These are phyloP conservation scores for Tenrec ecaudatus DNA, from an alignment of 2,113 vertebrate species.

Conservation along the genomic window DNA sequence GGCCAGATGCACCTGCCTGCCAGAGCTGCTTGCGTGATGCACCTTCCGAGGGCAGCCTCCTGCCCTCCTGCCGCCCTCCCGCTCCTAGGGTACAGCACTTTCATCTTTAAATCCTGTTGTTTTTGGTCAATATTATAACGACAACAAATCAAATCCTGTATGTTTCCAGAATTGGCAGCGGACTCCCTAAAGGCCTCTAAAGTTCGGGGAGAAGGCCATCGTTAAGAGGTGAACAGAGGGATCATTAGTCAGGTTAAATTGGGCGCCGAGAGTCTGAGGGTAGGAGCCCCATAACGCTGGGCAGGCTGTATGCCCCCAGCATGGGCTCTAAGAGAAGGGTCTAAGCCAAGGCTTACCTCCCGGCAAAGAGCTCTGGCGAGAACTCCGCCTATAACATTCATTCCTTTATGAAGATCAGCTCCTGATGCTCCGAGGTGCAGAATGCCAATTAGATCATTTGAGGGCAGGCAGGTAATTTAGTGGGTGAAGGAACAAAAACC, in stretches of 20 bases:
- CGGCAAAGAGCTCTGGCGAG: background rate
- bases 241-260: slow-evolving; percentile 21
- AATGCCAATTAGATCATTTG: slow-evolving; percentile 54
- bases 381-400: background rate
- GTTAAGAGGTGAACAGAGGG: background rate
- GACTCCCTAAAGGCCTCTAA: slow-evolving; percentile 21
- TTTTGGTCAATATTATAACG: slow-evolving; percentile 18
- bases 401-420: slow-evolving; percentile 63
- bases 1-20: background rate
- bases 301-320: background rate
- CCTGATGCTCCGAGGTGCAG: slow-evolving; percentile 12
- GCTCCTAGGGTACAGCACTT: background rate
- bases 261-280: background rate
- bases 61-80: background rate
- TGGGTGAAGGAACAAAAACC: slow-evolving; percentile 68
- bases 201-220: background rate
- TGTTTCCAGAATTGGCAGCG: slow-evolving; percentile 14
- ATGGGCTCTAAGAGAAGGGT: background rate
- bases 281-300: background rate
- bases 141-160: background rate
- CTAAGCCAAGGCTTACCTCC: background rate
- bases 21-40: background rate
- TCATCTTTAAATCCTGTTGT: slow-evolving; percentile 28
- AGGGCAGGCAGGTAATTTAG: slow-evolving; percentile 66
- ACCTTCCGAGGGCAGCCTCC: slow-evolving; percentile 13